Conservation (phyloP, 2,797 vertebrate genomes). For the Protosalanx chinensis region DNA sequence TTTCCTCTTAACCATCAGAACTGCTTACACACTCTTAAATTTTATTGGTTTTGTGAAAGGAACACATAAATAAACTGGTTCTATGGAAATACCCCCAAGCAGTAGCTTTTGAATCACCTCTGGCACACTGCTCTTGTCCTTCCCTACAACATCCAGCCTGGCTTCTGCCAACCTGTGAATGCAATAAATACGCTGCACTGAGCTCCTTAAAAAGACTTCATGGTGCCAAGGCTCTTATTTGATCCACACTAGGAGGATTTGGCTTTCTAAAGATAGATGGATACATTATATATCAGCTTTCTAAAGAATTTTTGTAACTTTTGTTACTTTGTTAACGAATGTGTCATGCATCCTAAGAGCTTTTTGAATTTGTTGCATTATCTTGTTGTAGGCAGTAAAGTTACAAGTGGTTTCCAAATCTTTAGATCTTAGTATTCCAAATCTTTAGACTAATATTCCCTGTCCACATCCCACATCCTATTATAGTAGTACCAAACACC, state of each 20-base stretch:
- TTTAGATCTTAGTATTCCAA: too few relatives aligned
- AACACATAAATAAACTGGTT: not conserved
- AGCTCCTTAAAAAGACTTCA: constrained; percentile 14
- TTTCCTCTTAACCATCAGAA: not conserved
- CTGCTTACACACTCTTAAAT: not conserved
- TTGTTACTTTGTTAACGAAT: not conserved
- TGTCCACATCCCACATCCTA: too few relatives aligned
- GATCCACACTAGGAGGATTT: not conserved
- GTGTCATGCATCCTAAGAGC: too few relatives aligned
- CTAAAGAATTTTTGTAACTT: not conserved
- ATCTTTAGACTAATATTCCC: too few relatives aligned
- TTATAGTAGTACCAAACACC: too few relatives aligned
- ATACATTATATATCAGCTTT: not conserved
- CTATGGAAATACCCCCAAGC: not conserved
- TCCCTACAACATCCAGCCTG: not conserved
- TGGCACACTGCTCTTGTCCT: constrained; percentile 11
- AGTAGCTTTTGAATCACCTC: constrained; percentile 1
- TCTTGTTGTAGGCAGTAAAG: too few relatives aligned
- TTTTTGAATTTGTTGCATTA: too few relatives aligned
- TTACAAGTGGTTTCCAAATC: too few relatives aligned
- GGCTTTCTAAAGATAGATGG: not conserved
- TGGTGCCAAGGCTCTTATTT: not conserved
- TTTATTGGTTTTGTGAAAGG: not conserved
- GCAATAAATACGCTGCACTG: constrained; percentile 21
- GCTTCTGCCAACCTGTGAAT: constrained; percentile 25